Evolutionary conservation across 2,797 vertebrate species (phyloP), one percentile per base, ranked within the genome.

Genomic region (Bovichtus diacanthus): DNA sequence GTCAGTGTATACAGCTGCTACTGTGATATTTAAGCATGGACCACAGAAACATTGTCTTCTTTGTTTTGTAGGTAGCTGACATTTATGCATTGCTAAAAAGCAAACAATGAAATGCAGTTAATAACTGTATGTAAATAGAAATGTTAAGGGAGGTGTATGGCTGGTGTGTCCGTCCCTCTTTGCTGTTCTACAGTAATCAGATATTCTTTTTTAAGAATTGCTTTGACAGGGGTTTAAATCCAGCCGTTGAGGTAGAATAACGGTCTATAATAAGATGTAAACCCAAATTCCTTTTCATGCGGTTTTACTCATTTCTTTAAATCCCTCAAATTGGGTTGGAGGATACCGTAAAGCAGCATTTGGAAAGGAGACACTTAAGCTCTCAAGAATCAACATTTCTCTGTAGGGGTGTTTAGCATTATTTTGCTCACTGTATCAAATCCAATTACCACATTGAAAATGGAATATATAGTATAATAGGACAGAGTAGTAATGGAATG

Each of bases 1-100:
- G 15, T 72, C 70, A 68, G 21, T 68, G 47, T 66, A 13, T 10
- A 15, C 18, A 60, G 29, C 19, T 46, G 80, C 41, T 23, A 47
- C 27, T 62, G 38, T 54, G 54, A 64, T 75, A 74, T 79, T 77
- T 85, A 73, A 86, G 80, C 31, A 78, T 34, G 29, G 63, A 69
- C 62, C 3, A 56, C 21, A 71, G 15, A 41, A 27, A 34, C 46
- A 18, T 4, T 6, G 31, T 64, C 6, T 39, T 59, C 18, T 76
- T 64, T 56, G 43, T 74, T 70, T 27, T 50, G 41, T 19, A 43
- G 10, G 50, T 64, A 53, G 10, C n/a, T 64, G 16, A 16, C 9
- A 55, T 66, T n/a, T 27, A 62, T 56, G 36, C 15, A 44, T 7
- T 46, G 27, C 16, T 38, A 6, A 55, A 69, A 51, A 34, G 6